Percentiles rank a stretch among this genome's conserved stretches.
These are phyloP conservation scores for Manacus vitellinus DNA, from an alignment of 2,113 vertebrate species.

Conservation along the genomic window DNA sequence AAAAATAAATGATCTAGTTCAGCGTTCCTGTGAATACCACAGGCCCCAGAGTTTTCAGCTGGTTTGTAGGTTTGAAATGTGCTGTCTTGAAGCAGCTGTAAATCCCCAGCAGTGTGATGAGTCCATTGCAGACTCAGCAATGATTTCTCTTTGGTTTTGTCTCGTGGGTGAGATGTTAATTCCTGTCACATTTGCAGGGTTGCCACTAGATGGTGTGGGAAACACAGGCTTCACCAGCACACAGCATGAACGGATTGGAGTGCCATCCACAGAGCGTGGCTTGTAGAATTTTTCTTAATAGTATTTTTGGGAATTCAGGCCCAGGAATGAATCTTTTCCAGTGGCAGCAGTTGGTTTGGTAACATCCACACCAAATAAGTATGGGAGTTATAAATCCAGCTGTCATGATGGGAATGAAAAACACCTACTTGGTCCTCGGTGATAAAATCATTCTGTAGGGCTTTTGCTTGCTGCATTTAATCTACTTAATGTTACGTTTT, in stretches of 20 bases:
- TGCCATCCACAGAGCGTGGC: fast-evolving
- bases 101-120: not conserved
- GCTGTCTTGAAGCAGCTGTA: not conserved
- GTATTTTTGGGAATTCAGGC: not conserved
- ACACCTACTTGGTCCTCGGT: not conserved
- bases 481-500: not conserved
- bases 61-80: not conserved
- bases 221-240: not conserved
- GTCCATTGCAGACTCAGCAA: not conserved
- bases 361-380: not conserved
- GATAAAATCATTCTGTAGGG: not conserved
- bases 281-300: not conserved
- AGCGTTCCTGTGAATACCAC: not conserved
- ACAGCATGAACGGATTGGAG: fast-evolving
- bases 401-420: not conserved
- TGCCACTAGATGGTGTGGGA: conserved; percentile 52
- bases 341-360: not conserved
- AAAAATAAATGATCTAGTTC: not conserved
- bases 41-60: not conserved
- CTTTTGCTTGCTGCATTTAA: not conserved
- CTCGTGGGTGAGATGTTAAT: not conserved
- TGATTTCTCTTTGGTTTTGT: not conserved
- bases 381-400: not conserved
- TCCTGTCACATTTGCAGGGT: not conserved
- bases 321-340: not conserved